A percentile compares a stretch with the other conserved stretches of the same genome.
These are phyloP conservation scores for Daboia siamensis DNA, from an alignment of 2,113 vertebrate species.

Conservation along the genomic window DNA sequence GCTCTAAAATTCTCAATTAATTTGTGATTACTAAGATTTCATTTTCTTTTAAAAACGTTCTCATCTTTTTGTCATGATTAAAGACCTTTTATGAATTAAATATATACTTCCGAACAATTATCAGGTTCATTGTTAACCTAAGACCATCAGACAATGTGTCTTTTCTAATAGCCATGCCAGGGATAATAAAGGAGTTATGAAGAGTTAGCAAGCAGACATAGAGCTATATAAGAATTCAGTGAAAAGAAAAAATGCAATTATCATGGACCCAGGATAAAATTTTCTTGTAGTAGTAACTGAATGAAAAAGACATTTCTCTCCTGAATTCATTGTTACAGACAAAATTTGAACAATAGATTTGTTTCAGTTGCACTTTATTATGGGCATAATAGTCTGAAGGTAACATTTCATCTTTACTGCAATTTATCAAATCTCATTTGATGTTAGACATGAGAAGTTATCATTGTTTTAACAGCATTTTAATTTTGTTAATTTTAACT, in stretches of 20 bases:
- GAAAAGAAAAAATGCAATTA: neutral
- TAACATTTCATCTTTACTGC: neutral
- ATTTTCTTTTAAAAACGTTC: conserved; percentile 61
- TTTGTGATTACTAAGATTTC: conserved; percentile 61
- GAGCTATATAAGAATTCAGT: neutral
- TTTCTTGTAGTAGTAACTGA: neutral
- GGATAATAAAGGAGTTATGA: conserved; percentile 52
- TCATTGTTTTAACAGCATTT: neutral
- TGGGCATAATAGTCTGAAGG: accelerated
- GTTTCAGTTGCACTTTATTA: neutral
- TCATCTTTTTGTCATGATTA: conserved; percentile 60
- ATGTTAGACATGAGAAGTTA: neutral
- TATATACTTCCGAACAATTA: conserved; percentile 67
- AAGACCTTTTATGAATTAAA: conserved; percentile 67
- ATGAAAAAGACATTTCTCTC: neutral
- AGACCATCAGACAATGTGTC: conserved; percentile 50
- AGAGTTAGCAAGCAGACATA: conserved; percentile 52
- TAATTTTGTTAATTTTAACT: neutral
- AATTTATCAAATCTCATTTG: neutral
- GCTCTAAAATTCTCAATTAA: conserved; percentile 63
- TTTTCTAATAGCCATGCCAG: conserved; percentile 51
- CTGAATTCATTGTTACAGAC: neutral
- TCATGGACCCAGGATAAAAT: neutral
- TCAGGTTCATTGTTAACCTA: conserved; percentile 62
- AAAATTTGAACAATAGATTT: neutral